Evolutionary conservation across 2,797 vertebrate genomes (phyloP).

Genomic region (Chelon labrosus): DNA sequence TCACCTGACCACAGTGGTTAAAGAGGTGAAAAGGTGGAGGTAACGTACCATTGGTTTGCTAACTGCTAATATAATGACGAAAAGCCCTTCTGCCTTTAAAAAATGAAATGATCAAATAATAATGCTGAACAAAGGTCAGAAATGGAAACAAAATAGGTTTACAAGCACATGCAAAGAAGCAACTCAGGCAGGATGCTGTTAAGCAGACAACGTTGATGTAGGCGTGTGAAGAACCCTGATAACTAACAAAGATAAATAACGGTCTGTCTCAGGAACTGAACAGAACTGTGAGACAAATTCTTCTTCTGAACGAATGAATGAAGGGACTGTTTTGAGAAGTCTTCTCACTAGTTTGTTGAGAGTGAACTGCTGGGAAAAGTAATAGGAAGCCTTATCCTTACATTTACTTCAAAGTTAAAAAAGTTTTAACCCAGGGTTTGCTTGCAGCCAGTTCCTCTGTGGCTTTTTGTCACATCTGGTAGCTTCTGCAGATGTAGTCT

Average conservation of each 20-base stretch:
- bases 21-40: background rate
- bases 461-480: background rate
- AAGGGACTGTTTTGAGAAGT: background rate
- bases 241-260: conserved; percentile 5
- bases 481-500: background rate
- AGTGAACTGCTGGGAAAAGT: background rate
- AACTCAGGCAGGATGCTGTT: background rate
- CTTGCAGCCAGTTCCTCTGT: background rate
- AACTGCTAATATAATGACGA: background rate
- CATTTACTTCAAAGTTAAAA: too few species aligned
- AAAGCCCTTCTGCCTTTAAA: background rate
- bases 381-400: background rate
- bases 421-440: too few species aligned
- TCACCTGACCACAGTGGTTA: background rate
- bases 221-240: conserved; percentile 8
- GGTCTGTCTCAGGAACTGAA: background rate
- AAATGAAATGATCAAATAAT: background rate
- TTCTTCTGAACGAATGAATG: background rate
- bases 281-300: background rate
- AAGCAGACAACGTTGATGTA: background rate
- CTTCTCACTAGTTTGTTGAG: background rate
- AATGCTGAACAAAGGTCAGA: background rate
- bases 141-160: background rate
- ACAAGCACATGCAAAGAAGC: background rate
- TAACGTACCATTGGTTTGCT: conserved; percentile 8